Evolutionary conservation across 2,888 invertebrate species (phyloP).

Genomic region (Boloria selene): DNA sequence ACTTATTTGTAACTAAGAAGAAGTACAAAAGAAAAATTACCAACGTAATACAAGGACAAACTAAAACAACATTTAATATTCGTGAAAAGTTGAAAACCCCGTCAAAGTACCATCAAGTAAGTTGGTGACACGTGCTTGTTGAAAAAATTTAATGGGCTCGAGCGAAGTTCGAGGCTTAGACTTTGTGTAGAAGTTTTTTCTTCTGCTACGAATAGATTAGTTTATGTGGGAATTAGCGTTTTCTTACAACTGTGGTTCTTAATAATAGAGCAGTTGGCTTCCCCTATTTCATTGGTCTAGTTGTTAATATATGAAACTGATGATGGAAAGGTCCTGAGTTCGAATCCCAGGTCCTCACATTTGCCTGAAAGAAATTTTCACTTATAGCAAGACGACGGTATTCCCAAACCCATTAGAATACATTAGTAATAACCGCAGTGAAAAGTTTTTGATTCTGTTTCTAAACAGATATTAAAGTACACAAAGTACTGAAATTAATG

Average conservation of each 20-base stretch:
- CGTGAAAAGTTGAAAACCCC: slow-evolving; percentile 10
- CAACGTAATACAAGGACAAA: slow-evolving; percentile 1
- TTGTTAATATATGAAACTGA: too few species aligned
- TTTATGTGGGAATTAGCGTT: too few species aligned
- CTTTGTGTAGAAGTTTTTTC: slow-evolving; percentile 1
- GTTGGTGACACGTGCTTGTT: slow-evolving; percentile 23
- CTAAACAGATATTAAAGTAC: background rate
- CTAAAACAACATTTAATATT: slow-evolving; percentile 19
- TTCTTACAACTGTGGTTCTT: too few species aligned
- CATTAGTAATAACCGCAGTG: background rate
- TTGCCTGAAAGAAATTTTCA: too few species aligned
- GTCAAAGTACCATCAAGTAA: slow-evolving; percentile 24
- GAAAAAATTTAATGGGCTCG: slow-evolving; percentile 26
- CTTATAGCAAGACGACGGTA: too few species aligned
- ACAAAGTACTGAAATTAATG: background rate
- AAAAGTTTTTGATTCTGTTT: background rate
- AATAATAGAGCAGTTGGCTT: too few species aligned
- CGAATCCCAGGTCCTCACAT: too few species aligned
- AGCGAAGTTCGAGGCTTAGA: background rate
- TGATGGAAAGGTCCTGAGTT: too few species aligned
- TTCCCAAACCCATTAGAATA: too few species aligned
- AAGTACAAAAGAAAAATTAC: background rate
- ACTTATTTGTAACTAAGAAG: background rate
- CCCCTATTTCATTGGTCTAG: too few species aligned
- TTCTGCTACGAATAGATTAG: slow-evolving; percentile 3